phyloP scores from a whole-genome alignment of 2,888 invertebrate genomes.

The Orthosia incerta region DNA sequence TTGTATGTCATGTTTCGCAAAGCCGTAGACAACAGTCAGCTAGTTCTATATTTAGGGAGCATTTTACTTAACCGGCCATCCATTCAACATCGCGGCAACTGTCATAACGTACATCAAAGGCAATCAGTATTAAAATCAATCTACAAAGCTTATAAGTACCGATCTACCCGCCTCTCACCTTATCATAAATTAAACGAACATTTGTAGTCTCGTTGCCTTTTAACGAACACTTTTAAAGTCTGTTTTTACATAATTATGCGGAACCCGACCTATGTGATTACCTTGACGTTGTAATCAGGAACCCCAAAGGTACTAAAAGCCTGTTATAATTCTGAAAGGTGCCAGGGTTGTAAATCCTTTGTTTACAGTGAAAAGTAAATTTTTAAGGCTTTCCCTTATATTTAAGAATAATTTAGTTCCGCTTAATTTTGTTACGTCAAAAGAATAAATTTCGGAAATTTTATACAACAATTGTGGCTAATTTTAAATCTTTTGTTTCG shows the following conservation, averaged over 20 bases:
- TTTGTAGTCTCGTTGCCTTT: constrained; percentile 44
- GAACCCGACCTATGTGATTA: constrained; percentile 59
- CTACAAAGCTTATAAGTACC: constrained; percentile 22
- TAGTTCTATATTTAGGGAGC: too few relatives aligned
- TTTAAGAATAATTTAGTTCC: constrained; percentile 32
- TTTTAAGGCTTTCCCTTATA: too few relatives aligned
- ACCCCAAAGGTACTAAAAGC: constrained; percentile 16
- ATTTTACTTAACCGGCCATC: neutral
- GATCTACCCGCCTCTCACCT: constrained; percentile 2
- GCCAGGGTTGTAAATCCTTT: constrained; percentile 37
- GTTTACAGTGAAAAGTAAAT: too few relatives aligned
- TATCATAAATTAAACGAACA: constrained; percentile 59
- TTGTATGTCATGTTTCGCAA: too few relatives aligned
- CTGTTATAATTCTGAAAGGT: constrained; percentile 17
- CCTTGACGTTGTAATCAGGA: constrained; percentile 56
- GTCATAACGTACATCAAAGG: constrained; percentile 18
- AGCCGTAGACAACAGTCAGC: too few relatives aligned
- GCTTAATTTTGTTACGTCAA: constrained; percentile 33
- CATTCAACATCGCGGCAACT: neutral
- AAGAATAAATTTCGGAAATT: constrained; percentile 8
- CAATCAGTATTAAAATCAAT: constrained; percentile 50
- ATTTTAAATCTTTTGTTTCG: constrained; percentile 11
- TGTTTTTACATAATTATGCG: constrained; percentile 68
- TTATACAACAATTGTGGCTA: neutral
- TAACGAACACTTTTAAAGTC: constrained; percentile 55